These are phyloP conservation scores for Helicorthomorpha holstii DNA, from an alignment of 1,140 invertebrate species.

Conservation along the genomic window DNA sequence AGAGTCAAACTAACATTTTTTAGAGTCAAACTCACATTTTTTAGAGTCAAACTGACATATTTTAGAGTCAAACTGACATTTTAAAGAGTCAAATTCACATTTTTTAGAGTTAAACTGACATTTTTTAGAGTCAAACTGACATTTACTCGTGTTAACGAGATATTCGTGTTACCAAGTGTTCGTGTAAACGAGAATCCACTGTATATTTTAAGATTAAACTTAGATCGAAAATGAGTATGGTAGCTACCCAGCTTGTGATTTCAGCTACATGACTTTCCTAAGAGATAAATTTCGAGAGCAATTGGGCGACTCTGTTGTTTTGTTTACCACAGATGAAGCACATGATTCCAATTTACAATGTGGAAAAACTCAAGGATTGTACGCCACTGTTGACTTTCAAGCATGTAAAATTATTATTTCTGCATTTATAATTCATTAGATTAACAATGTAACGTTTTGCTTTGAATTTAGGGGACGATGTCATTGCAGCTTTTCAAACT, in stretches of 20 bases:
- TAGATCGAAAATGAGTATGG: conserved; percentile 85
- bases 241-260: conserved; percentile 56
- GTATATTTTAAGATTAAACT: neutral
- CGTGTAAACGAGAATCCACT: neutral
- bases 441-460: neutral
- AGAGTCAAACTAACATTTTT: no score
- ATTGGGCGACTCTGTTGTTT: conserved; percentile 44
- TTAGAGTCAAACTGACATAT: no score
- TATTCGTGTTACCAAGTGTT: neutral
- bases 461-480: conserved; percentile 16
- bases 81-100: neutral
- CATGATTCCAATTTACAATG: conserved; percentile 32
- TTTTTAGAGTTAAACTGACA: conserved; percentile 5
- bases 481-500: conserved; percentile 23
- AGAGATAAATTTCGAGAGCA: conserved; percentile 40
- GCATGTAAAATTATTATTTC: neutral
- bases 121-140: neutral
- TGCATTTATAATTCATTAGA: neutral
- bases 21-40: no score
- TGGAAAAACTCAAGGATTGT: conserved; percentile 41
- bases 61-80: no score
- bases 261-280: conserved; percentile 41
- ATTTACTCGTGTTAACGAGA: neutral
- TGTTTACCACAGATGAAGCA: conserved; percentile 66
- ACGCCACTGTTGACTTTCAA: conserved; percentile 55